These are phyloP conservation scores for Ammodytes dubius DNA, from an alignment of 2,113 vertebrate genomes.

Conservation along the genomic window DNA sequence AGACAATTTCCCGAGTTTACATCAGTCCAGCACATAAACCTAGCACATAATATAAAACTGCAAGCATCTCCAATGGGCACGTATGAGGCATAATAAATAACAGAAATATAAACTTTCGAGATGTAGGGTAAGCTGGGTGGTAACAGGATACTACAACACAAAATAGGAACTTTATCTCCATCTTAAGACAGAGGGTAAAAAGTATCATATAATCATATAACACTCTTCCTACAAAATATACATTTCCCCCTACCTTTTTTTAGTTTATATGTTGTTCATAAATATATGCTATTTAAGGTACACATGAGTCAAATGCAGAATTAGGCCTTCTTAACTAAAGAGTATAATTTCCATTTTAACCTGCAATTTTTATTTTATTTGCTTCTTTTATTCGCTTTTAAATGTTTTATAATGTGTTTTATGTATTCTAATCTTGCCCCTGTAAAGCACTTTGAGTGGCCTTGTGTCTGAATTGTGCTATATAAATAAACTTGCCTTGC, in stretches of 20 bases:
- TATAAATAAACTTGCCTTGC: too few species aligned
- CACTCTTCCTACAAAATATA: background rate
- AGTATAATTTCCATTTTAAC: background rate
- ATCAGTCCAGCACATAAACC: constrained; percentile 31
- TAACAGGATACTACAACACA: background rate
- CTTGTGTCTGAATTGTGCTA: too few species aligned
- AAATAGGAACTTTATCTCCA: background rate
- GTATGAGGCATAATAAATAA: constrained; percentile 24
- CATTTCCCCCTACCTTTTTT: background rate
- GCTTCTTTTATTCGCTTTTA: too few species aligned
- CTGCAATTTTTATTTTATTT: too few species aligned
- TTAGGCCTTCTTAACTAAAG: background rate
- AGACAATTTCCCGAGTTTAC: constrained; percentile 15
- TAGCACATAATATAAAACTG: constrained; percentile 14
- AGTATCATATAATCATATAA: background rate
- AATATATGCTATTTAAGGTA: background rate
- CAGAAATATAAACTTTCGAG: constrained; percentile 6
- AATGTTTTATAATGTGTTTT: too few species aligned
- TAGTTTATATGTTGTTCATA: too few species aligned
- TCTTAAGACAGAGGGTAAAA: background rate
- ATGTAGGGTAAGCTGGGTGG: background rate
- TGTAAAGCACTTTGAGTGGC: too few species aligned
- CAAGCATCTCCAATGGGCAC: background rate
- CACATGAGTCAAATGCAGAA: background rate
- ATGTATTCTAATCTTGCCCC: too few species aligned